These are phyloP conservation scores for Clivina fossor DNA, from an alignment of 2,888 invertebrate species.

Conservation along the genomic window DNA sequence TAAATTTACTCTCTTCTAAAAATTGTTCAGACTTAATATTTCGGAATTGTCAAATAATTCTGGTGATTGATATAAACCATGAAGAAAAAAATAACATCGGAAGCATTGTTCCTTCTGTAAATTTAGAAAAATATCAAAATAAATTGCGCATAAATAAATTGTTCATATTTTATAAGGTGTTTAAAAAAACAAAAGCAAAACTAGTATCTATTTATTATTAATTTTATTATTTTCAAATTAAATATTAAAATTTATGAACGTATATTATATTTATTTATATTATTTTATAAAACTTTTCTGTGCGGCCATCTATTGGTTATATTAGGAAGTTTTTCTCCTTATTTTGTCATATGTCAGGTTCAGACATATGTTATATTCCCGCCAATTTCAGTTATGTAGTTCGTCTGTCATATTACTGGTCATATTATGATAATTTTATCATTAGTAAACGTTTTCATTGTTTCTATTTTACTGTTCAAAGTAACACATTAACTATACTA, in stretches of 20 bases:
- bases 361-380: no score
- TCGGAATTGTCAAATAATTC: conserved; percentile 44
- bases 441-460: not conserved
- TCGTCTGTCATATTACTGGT: not conserved
- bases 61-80: conserved; percentile 43
- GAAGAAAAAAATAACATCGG: conserved; percentile 42
- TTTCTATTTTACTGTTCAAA: not conserved
- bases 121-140: not conserved
- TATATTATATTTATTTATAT: not conserved
- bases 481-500: no score
- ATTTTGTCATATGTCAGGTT: no score
- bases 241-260: not conserved
- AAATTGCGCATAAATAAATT: no score
- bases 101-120: conserved; percentile 41
- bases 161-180: no score
- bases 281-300: not conserved
- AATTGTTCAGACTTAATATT: conserved; percentile 47
- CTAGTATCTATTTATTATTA: not conserved
- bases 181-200: no score
- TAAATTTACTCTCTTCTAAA: conserved; percentile 42
- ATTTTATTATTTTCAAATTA: not conserved
- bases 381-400: conserved; percentile 1
- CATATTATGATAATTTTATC: no score
- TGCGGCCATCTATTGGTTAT: not conserved
- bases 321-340: no score